These are phyloP conservation scores for Phaethornis superciliosus DNA, from an alignment of 2,113 vertebrate species.

Conservation along the genomic window DNA sequence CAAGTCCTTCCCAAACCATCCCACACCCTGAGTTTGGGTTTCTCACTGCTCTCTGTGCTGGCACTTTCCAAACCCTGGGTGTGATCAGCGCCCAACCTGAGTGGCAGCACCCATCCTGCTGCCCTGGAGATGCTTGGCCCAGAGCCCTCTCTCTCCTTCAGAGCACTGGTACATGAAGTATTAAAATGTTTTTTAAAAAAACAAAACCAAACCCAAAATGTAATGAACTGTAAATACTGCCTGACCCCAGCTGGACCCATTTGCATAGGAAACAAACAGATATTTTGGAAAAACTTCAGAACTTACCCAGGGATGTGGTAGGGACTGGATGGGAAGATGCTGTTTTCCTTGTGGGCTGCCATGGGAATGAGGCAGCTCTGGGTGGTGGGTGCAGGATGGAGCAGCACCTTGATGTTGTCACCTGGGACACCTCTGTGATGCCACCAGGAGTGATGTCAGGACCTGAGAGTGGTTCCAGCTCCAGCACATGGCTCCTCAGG, in stretches of 20 bases:
- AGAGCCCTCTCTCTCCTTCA: not conserved
- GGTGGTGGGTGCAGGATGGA: fast-evolving
- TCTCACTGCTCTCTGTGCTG: fast-evolving
- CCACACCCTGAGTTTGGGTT: fast-evolving
- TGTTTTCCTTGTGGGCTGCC: not conserved
- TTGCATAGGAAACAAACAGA: not conserved
- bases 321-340: not conserved
- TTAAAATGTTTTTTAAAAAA: not conserved
- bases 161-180: not conserved
- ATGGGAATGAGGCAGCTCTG: not conserved
- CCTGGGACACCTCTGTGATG: constrained; percentile 25
- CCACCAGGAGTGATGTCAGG: fast-evolving
- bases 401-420: fast-evolving
- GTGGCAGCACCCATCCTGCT: fast-evolving
- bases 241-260: not conserved
- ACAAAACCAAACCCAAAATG: not conserved
- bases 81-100: fast-evolving
- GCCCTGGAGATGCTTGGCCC: not conserved
- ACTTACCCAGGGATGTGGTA: constrained; percentile 20
- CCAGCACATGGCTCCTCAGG: not conserved
- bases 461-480: not conserved
- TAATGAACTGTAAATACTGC: fast-evolving
- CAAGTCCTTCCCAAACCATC: not conserved
- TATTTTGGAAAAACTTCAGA: not conserved
- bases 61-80: not conserved